These are phyloP conservation scores for Barypeithes pellucidus DNA, from an alignment of 2,888 invertebrate genomes.

Conservation along the genomic window DNA sequence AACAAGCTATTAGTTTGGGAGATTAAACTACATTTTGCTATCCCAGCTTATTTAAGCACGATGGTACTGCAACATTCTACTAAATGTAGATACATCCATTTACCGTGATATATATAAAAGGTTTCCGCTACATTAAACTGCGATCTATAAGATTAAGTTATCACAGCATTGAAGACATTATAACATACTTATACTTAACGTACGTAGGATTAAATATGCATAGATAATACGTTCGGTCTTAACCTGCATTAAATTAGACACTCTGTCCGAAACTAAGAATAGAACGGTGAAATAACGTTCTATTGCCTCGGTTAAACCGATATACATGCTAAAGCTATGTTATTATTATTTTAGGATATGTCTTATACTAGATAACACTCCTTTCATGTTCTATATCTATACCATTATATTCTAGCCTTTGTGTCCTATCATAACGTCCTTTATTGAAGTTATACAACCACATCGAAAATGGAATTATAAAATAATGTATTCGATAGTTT, in stretches of 20 bases:
- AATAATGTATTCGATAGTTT: background rate
- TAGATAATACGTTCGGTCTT: background rate
- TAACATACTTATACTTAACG: background rate
- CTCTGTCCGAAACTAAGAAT: constrained; percentile 16
- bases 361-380: background rate
- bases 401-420: background rate
- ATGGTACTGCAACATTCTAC: too few species aligned
- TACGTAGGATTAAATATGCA: background rate
- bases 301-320: background rate
- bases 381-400: background rate
- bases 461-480: background rate
- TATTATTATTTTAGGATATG: constrained; percentile 16
- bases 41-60: too few species aligned
- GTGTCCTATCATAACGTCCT: too few species aligned
- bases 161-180: background rate
- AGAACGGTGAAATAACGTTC: constrained; percentile 8
- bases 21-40: too few species aligned
- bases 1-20: too few species aligned
- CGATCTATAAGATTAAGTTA: too few species aligned
- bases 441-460: too few species aligned
- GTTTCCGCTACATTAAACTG: too few species aligned
- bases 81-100: too few species aligned
- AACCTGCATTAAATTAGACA: background rate
- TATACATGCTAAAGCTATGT: background rate
- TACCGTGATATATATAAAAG: too few species aligned